Evolutionary conservation across 2,797 vertebrate genomes (phyloP), one percentile per base, ranked within the genome.

Genomic region (Uromys caudimaculatus): DNA sequence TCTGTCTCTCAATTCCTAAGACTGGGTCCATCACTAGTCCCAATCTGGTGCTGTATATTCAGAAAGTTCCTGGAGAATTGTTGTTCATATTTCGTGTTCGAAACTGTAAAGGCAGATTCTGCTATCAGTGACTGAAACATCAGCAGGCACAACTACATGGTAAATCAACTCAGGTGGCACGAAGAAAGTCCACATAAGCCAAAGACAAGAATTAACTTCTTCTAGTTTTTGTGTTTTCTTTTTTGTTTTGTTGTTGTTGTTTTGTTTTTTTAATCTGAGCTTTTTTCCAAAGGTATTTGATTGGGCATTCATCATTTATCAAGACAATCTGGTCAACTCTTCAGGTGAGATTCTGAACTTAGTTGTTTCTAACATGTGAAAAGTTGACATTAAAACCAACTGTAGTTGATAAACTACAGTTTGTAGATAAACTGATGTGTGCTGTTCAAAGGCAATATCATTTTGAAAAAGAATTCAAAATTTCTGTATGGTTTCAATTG

Each of bases 401-500:
- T 56, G 50, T 23, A 79, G 52, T 56, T 62, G 56, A 83, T 3
- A n/a, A n/a, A n/a, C n/a, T n/a, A n/a, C n/a, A n/a, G n/a, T n/a
- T n/a, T n/a, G n/a, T n/a, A n/a, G n/a, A 41, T 27, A 85, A 50
- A 83, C 38, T 96, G 76, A 90, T 91, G n/a, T 50, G n/a, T 76
- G 56, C 62, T 95, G 41, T 47, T 96, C 89, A 89, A 82, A 96
- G 91, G 50, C 78, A 87, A 84, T 73, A 60, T 93, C 92, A 76
- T 96, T 96, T 95, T 73, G 47, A 96, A 87, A 62, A 35, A 91
- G 82, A 89, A 96, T 12, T 91, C 38, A 91, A 41, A 92, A 94
- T 95, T 95, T 90, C 82, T 4, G 1, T 95, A 62, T 89, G 14
- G 73, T 89, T 96, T 96, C n/a, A 91, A 6, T 41, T 85, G 58